Evolutionary conservation across 2,113 vertebrate species (phyloP), one percentile per base, ranked within the genome.

Genomic region (Erpornis zantholeuca): DNA sequence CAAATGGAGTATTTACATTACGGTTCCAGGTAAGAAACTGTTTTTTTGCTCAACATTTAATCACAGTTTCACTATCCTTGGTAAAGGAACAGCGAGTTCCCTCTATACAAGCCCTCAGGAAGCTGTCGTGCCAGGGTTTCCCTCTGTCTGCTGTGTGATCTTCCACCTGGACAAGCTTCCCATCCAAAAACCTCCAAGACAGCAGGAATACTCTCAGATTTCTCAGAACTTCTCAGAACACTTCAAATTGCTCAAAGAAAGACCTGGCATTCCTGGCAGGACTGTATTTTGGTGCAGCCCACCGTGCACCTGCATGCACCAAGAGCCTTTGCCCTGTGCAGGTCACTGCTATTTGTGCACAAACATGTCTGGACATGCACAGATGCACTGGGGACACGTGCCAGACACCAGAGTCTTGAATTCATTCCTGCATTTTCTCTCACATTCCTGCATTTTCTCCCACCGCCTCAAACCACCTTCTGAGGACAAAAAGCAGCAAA

Each of bases 401-500:
- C 40, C 76, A 88, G 76, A 52, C 17, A 52, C 24, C 12, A 12
- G 8, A 47, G 42, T 20, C 59, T 53, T 16, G 35, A 47, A 54
- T n/a, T 54, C 29, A 70, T 22, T 64, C 68, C 64, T 63, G 45
- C 23, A 6, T 64, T 54, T 56, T 61, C 56, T 28, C 53, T 68
- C 40, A 11, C 24, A 56, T 27, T 50, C 61, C 56, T 53, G 50
- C 21, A 4, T n/a, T 69, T 82, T 82, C 45, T 73, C 70, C 40
- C n/a, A 14, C 12, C 52, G 44, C 40, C 31, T 44, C 68, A 76
- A 76, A 27, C 35, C 11, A 31, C 60, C 49, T 91, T 76, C 63
- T 65, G 72, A 87, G 72, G 50, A 88, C 78, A 89, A 90, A 84
- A 59, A 42, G 66, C 78, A 92, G 28, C 57, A 36, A 94, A 83